Evolutionary conservation across 2,888 invertebrate genomes (phyloP).

Genomic region (Agapostemon virescens): DNA sequence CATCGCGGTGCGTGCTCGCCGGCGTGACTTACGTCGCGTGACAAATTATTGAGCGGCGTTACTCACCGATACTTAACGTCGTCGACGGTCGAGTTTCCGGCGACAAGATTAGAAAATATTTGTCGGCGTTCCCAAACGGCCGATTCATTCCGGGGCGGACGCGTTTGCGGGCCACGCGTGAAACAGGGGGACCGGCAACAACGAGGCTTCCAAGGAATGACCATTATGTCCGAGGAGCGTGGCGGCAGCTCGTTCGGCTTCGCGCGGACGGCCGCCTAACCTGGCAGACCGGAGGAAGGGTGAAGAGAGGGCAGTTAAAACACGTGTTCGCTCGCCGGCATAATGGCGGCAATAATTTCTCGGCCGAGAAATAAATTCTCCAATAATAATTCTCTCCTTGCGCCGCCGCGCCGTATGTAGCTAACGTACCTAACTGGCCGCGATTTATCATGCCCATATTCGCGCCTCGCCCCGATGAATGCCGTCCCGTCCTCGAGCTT

Average conservation of each 20-base stretch:
- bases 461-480: slow-evolving; percentile 61
- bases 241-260: slow-evolving; percentile 47
- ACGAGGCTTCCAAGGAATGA: slow-evolving; percentile 59
- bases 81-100: slow-evolving; percentile 25
- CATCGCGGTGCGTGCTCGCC: not conserved
- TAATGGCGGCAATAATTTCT: slow-evolving; percentile 77
- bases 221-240: slow-evolving; percentile 59
- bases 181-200: not conserved
- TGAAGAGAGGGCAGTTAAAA: slow-evolving; percentile 72
- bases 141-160: slow-evolving; percentile 24
- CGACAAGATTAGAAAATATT: slow-evolving; percentile 36
- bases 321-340: slow-evolving; percentile 74
- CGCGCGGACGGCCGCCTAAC: slow-evolving; percentile 61
- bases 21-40: not conserved
- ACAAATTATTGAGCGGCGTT: slow-evolving; percentile 11
- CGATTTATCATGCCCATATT: slow-evolving; percentile 77
- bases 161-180: slow-evolving; percentile 6
- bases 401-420: slow-evolving; percentile 75
- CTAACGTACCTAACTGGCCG: slow-evolving; percentile 78
- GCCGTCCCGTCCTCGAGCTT: slow-evolving; percentile 43
- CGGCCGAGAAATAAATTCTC: slow-evolving; percentile 76
- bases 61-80: slow-evolving; percentile 29
- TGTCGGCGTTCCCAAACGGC: slow-evolving; percentile 7
- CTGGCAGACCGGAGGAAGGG: slow-evolving; percentile 50
- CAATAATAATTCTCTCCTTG: slow-evolving; percentile 77